These are phyloP conservation scores for Heliothis subflexa DNA, from an alignment of 1,140 invertebrate species.

Conservation along the genomic window DNA sequence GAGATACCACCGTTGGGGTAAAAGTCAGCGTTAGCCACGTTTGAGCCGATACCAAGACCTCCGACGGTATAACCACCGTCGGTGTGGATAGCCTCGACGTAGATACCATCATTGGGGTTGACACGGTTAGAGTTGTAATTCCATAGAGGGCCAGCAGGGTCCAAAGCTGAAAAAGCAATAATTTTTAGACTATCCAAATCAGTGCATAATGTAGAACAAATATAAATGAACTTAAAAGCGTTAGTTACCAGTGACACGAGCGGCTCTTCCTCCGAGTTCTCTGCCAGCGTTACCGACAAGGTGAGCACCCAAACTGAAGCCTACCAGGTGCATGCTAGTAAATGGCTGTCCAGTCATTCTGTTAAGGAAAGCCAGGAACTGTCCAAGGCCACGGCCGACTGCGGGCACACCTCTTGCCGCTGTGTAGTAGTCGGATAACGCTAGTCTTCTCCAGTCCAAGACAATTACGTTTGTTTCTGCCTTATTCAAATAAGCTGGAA, in stretches of 20 bases:
- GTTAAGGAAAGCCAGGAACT: constrained; percentile 83
- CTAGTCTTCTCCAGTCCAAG: constrained; percentile 88
- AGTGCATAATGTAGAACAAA: no score
- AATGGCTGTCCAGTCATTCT: constrained; percentile 53
- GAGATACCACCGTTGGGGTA: constrained; percentile 91
- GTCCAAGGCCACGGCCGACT: constrained; percentile 74
- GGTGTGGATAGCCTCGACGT: constrained; percentile 48
- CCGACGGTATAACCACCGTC: constrained; percentile 87
- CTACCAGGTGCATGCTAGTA: constrained; percentile 92
- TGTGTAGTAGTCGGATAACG: constrained; percentile 57
- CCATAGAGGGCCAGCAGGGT: constrained; percentile 49
- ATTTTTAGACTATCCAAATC: not conserved
- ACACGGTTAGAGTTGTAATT: constrained; percentile 33
- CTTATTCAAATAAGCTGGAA: constrained; percentile 65
- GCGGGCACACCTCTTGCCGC: constrained; percentile 60
- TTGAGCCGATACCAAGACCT: constrained; percentile 87
- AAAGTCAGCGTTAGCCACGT: constrained; percentile 89
- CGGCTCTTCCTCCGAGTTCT: constrained; percentile 60
- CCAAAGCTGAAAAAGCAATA: constrained; percentile 20
- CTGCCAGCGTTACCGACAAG: constrained; percentile 93
- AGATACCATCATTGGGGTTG: constrained; percentile 19
- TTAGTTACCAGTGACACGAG: constrained; percentile 67
- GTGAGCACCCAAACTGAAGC: constrained; percentile 95
- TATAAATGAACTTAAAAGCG: not conserved
- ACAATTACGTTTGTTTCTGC: constrained; percentile 87